A percentile compares a stretch with the other conserved stretches of the same genome.
Evolutionary conservation across 2,888 invertebrate genomes (phyloP).

Genomic region (Diaperis boleti): DNA sequence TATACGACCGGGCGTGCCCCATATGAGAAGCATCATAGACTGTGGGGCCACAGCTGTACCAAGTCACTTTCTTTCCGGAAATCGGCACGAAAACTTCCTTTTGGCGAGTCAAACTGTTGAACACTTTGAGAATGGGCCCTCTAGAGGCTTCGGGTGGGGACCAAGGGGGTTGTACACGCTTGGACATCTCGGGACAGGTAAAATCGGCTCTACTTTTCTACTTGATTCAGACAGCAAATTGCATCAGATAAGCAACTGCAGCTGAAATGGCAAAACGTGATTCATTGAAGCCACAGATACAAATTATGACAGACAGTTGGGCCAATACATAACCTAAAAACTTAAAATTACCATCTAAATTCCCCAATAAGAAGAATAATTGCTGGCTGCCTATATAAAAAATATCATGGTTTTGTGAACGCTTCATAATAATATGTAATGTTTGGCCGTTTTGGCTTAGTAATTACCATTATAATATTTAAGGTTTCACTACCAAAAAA

Average conservation of each 20-base stretch:
- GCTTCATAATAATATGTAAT: no score
- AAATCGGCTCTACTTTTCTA: background rate
- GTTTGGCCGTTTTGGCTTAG: no score
- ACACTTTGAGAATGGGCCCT: conserved; percentile 77
- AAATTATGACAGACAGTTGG: conserved; percentile 13
- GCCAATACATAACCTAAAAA: background rate
- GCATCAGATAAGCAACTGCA: conserved; percentile 28
- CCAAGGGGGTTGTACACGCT: conserved; percentile 79
- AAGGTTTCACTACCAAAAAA: no score
- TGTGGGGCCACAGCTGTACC: conserved; percentile 99
- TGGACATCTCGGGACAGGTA: conserved; percentile 59
- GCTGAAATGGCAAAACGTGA: conserved; percentile 11
- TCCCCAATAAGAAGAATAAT: no score
- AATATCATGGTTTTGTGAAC: no score
- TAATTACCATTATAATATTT: no score
- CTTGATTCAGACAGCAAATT: background rate
- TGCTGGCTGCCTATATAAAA: no score
- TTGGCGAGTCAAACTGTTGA: conserved; percentile 90
- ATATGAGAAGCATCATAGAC: conserved; percentile 99
- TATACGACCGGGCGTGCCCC: conserved; percentile 99
- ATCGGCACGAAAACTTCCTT: conserved; percentile 91
- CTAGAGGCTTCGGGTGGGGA: conserved; percentile 68
- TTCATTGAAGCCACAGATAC: conserved; percentile 12
- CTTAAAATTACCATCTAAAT: no score
- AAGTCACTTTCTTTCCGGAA: conserved; percentile 84